Percentiles rank a stretch among this genome's conserved stretches.
phyloP scores from a whole-genome alignment of 2,113 vertebrate species.

The Sebastes fasciatus region DNA sequence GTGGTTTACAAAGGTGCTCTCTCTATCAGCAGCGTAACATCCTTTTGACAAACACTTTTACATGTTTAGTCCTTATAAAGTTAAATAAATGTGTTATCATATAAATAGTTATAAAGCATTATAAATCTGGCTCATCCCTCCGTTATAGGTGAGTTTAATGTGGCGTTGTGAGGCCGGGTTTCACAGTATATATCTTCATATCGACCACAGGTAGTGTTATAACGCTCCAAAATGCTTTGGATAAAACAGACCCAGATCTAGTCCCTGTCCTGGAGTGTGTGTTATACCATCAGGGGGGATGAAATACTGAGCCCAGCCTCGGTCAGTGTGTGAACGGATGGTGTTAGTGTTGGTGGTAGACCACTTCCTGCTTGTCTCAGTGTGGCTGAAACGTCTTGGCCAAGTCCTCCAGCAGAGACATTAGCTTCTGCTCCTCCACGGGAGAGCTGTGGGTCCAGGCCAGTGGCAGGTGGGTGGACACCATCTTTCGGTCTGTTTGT shows the following conservation, averaged over 20 bases:
- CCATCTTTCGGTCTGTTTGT: constrained; percentile 80
- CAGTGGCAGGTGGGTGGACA: constrained; percentile 83
- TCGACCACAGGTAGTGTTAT: neutral
- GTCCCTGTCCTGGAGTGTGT: too few relatives aligned
- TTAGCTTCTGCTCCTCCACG: constrained; percentile 85
- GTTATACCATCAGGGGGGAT: neutral
- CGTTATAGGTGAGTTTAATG: constrained; percentile 18
- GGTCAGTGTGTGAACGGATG: neutral
- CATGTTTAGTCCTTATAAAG: constrained; percentile 23
- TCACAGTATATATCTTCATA: constrained; percentile 11
- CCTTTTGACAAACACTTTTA: neutral
- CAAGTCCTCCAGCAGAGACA: constrained; percentile 84
- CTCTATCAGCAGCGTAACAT: constrained; percentile 6
- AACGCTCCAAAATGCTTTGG: neutral
- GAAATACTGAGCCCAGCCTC: constrained; percentile 22
- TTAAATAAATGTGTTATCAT: neutral
- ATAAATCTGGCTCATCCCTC: neutral
- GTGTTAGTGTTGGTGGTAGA: constrained; percentile 39
- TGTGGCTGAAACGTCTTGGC: constrained; percentile 84
- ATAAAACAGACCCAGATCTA: neutral
- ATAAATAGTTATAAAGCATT: constrained; percentile 30
- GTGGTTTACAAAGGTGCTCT: constrained; percentile 8
- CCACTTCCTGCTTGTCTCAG: constrained; percentile 55
- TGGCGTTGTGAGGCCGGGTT: neutral
- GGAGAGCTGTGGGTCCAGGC: constrained; percentile 85